Evolutionary conservation across 2,113 vertebrate species (phyloP), one percentile per base, ranked within the genome.

Genomic region (Sorex araneus): DNA sequence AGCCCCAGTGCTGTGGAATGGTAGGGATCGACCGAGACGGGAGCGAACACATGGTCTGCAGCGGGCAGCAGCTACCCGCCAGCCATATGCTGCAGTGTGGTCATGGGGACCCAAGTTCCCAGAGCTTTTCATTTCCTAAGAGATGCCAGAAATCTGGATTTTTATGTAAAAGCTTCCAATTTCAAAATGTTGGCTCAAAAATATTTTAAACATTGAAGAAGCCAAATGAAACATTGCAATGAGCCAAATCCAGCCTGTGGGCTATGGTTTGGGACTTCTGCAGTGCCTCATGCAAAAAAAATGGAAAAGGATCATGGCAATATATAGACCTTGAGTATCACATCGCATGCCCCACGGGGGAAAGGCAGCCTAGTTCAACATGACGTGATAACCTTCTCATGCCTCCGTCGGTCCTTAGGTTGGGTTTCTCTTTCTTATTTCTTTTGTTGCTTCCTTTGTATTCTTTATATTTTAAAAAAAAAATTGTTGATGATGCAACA

Each of bases 101-200:
- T 79, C 30, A 90, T 40, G 10, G 32, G 82, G 82, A 1, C 36
- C 57, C 74, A 67, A 60, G 70, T 93, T 94, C 84, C 85, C 92
- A 95, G 86, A 92, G 74, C 85, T 86, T 67, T 63, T 93, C 63
- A 54, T 79, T 84, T 91, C 91, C 81, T 93, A 45, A 90, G 70
- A 85, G 75, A 85, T 4, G 78, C 85, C 94, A 97, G 66, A 92
- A 96, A 93, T 95, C 90, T 94, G 87, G 92, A 87, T 94, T 94
- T 93, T 95, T 94, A 84, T 93, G 67, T 83, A 95, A 95, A 79
- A 93, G 60, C 79, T 80, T 95, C 85, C 71, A 90, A 90, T 90
- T 95, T 94, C 94, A 95, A 94, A 90, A 92, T 89, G 75, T 88
- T 96, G 92, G 85, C 88, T 92, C 66, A 81, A 76, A 80, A 85